phyloP scores from a whole-genome alignment of 2,113 vertebrate species.

The Channa argus region DNA sequence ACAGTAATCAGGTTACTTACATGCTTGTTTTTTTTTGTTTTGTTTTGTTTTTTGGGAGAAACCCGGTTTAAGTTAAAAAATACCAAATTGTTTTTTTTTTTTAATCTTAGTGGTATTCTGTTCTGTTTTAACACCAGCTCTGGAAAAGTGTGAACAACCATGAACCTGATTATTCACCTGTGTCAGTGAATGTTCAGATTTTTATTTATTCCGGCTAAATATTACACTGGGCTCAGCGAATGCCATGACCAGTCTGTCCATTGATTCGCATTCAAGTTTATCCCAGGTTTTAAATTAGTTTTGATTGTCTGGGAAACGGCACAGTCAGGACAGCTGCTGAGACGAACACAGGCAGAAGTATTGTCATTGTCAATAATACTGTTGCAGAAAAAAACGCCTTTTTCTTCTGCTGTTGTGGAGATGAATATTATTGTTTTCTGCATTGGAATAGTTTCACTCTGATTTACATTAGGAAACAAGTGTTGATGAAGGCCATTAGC shows the following conservation, averaged over 20 bases:
- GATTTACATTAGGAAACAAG: neutral
- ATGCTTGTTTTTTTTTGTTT: too few relatives aligned
- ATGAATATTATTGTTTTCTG: too few relatives aligned
- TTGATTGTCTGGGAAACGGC: constrained; percentile 8
- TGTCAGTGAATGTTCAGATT: too few relatives aligned
- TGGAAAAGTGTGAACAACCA: neutral
- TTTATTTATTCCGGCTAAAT: neutral
- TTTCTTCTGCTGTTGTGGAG: too few relatives aligned
- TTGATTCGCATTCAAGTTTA: neutral
- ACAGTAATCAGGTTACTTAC: too few relatives aligned
- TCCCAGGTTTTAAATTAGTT: neutral
- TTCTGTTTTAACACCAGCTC: constrained; percentile 10
- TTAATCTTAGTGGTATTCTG: neutral
- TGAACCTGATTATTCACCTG: neutral
- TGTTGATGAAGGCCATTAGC: too few relatives aligned
- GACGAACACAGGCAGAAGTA: constrained; percentile 41
- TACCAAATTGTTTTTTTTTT: too few relatives aligned
- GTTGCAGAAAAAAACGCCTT: neutral
- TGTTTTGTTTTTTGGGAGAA: too few relatives aligned
- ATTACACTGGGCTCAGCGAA: neutral
- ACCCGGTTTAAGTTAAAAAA: too few relatives aligned
- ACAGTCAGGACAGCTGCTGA: constrained; percentile 11
- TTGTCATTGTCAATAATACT: constrained; percentile 47
- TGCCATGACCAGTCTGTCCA: neutral
- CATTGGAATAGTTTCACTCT: neutral